Percentiles rank a stretch among this genome's conserved stretches.
These are phyloP conservation scores for Brachylomia viminalis DNA, from an alignment of 2,888 invertebrate species.

Conservation along the genomic window DNA sequence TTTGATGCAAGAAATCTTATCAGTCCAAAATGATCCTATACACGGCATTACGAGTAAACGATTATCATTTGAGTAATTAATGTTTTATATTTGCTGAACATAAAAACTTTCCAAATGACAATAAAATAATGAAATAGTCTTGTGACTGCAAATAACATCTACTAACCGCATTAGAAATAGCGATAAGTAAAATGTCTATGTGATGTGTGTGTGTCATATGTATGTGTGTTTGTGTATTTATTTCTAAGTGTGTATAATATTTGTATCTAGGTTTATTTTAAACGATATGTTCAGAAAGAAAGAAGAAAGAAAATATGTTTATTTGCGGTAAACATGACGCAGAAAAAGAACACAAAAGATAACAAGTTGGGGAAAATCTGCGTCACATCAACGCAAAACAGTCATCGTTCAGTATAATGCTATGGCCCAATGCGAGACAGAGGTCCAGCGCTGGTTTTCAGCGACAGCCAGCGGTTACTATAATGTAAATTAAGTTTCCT, in stretches of 20 bases:
- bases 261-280: background rate
- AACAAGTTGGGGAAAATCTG: too few species aligned
- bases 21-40: background rate
- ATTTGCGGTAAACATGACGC: too few species aligned
- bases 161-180: background rate
- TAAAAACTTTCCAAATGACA: background rate
- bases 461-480: too few species aligned
- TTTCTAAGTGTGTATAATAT: background rate
- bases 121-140: background rate
- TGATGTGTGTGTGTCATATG: too few species aligned
- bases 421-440: too few species aligned
- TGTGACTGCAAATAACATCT: background rate
- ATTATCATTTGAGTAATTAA: too few species aligned
- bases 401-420: too few species aligned
- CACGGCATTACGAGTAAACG: background rate
- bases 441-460: too few species aligned
- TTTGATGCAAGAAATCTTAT: background rate
- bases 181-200: background rate
- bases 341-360: too few species aligned
- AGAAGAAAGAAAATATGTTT: too few species aligned
- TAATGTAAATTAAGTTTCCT: background rate
- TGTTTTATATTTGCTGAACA: background rate
- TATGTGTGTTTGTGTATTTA: background rate
- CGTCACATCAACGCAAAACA: too few species aligned
- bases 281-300: too few species aligned